Evolutionary conservation across 2,888 invertebrate genomes (phyloP).

Genomic region (Diadegma fenestrale): DNA sequence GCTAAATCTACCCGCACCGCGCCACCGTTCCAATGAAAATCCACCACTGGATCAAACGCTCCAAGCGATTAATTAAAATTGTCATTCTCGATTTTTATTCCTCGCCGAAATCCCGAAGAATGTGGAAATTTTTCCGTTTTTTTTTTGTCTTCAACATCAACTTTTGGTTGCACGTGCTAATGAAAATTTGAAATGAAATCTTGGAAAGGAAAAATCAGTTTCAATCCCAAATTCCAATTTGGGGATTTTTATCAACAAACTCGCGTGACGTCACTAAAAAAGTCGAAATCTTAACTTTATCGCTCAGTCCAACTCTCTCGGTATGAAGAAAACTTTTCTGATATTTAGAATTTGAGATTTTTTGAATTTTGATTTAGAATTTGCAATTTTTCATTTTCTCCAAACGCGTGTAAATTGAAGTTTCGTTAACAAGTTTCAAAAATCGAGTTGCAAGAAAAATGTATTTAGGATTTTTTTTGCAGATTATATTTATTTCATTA

Average conservation of each 20-base stretch:
- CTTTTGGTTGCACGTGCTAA: neutral
- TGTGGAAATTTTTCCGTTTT: neutral
- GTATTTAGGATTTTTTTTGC: too few relatives aligned
- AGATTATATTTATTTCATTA: too few relatives aligned
- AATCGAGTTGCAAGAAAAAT: too few relatives aligned
- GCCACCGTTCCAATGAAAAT: neutral
- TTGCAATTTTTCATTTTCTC: too few relatives aligned
- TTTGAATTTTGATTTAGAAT: too few relatives aligned
- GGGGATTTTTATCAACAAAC: neutral
- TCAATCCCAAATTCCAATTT: neutral
- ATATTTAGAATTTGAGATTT: too few relatives aligned
- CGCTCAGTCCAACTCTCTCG: constrained; percentile 29
- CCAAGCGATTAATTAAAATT: neutral
- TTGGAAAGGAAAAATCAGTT: neutral
- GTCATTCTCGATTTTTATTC: neutral
- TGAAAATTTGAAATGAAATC: neutral
- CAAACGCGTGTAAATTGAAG: too few relatives aligned
- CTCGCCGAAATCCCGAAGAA: neutral
- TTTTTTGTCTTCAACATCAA: neutral
- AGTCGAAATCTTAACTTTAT: neutral
- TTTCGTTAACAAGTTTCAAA: too few relatives aligned
- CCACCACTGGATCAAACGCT: neutral
- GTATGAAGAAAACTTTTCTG: too few relatives aligned
- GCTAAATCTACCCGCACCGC: neutral
- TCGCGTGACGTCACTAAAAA: neutral